Evolutionary conservation across 2,888 invertebrate genomes (phyloP).

Genomic region (Drosophila acutilabella): DNA sequence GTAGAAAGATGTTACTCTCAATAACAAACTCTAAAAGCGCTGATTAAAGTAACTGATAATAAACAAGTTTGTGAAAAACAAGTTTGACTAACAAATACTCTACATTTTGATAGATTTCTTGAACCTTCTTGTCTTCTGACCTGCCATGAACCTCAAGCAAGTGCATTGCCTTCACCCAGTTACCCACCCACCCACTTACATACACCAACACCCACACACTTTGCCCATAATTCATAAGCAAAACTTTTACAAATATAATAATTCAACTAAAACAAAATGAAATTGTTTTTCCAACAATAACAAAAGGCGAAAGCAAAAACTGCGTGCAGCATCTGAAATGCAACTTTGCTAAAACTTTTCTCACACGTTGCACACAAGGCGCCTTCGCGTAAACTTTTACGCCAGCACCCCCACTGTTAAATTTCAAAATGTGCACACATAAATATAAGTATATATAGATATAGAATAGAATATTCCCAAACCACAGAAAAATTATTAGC

Average conservation of each 20-base stretch:
- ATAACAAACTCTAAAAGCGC: background rate
- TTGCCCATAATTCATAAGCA: conserved; percentile 75
- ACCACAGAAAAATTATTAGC: conserved; percentile 9
- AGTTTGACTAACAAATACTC: background rate
- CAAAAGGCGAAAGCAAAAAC: conserved; percentile 37
- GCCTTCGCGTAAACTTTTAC: conserved; percentile 40
- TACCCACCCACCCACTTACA: background rate
- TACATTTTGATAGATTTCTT: background rate
- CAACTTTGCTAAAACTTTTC: conserved; percentile 52
- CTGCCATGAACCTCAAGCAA: conserved; percentile 41
- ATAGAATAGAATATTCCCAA: conserved; percentile 3
- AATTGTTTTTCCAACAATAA: conserved; percentile 36
- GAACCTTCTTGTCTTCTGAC: conserved; percentile 23
- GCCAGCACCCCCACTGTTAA: conserved; percentile 22
- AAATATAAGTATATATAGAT: conserved; percentile 50
- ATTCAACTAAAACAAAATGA: conserved; percentile 74
- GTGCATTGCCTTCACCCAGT: conserved; percentile 45
- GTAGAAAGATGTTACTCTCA: conserved; percentile 9
- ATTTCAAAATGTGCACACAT: conserved; percentile 33
- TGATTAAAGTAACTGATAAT: conserved; percentile 10
- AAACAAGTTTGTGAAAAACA: background rate
- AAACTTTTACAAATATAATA: conserved; percentile 77
- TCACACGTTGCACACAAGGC: conserved; percentile 46
- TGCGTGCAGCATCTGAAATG: conserved; percentile 64
- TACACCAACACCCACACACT: conserved; percentile 2